phyloP scores from a whole-genome alignment of 2,888 invertebrate genomes.

The Amphiduros pacificus region DNA sequence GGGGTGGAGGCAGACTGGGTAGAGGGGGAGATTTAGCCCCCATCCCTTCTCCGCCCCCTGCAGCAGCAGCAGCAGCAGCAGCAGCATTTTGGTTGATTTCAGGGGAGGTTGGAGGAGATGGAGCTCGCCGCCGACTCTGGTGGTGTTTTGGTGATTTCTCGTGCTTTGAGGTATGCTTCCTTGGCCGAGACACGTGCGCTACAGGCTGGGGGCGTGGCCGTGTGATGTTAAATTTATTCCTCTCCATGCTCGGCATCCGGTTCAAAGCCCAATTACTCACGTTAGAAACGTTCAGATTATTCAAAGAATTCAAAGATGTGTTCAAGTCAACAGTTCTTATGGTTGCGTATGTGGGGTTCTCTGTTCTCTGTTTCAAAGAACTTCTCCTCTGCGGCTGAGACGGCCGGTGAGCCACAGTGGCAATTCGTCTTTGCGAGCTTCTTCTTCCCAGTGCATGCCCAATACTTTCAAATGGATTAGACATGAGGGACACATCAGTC shows the following conservation, averaged over 20 bases:
- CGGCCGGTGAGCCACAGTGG: not conserved
- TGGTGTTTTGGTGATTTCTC: no score
- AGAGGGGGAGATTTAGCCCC: no score
- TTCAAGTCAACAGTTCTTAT: no score
- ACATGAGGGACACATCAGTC: not conserved
- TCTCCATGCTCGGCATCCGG: not conserved
- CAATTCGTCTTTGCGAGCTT: not conserved
- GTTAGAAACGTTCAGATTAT: not conserved
- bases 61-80: no score
- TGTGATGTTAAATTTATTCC: no score
- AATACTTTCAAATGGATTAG: not conserved
- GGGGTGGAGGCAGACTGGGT: not conserved
- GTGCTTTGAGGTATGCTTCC: no score
- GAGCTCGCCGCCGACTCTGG: no score
- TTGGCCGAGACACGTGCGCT: no score
- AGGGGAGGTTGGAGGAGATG: no score
- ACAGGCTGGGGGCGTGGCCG: no score
- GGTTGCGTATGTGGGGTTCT: not conserved
- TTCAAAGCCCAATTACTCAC: not conserved
- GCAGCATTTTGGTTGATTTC: no score
- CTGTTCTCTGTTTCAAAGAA: not conserved
- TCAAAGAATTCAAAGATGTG: not conserved
- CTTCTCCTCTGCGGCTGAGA: not conserved
- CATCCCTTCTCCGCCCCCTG: no score
- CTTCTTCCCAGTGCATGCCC: not conserved